A percentile compares a stretch with the other conserved stretches of the same genome.
Conservation (phyloP, 2,797 vertebrate genomes). For the Cetoscarus ocellatus region DNA sequence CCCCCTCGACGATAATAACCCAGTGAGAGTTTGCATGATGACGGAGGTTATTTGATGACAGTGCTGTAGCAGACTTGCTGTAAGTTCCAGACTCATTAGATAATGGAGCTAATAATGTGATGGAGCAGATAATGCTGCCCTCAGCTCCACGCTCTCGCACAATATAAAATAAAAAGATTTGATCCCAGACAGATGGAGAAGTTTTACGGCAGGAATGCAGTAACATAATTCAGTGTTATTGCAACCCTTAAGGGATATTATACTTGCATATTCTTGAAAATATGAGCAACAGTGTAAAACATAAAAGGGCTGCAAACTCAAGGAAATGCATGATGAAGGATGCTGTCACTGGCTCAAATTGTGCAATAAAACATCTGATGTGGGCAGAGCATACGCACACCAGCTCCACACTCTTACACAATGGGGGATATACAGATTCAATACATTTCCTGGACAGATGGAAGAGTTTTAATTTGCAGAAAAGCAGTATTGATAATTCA, state of each 20-base stretch:
- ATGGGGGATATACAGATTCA: no score
- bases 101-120: slow-evolving; percentile 56
- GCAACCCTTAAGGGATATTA: slow-evolving; percentile 10
- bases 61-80: slow-evolving; percentile 17
- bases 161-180: slow-evolving; percentile 16
- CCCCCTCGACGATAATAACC: neutral
- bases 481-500: no score
- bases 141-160: slow-evolving; percentile 25
- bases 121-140: slow-evolving; percentile 30
- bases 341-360: neutral
- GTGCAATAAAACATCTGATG: neutral
- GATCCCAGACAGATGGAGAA: slow-evolving; percentile 8
- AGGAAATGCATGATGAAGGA: neutral
- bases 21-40: no score
- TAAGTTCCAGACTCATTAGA: slow-evolving; percentile 59
- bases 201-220: slow-evolving; percentile 20
- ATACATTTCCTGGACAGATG: no score
- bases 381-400: no score
- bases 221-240: slow-evolving; percentile 25
- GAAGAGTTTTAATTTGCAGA: no score
- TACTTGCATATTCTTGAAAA: slow-evolving; percentile 1
- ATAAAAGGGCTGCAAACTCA: neutral
- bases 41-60: neutral
- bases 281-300: neutral
- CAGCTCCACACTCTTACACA: no score